These are phyloP conservation scores for Drosophila pseudotakahashii DNA, from an alignment of 2,888 invertebrate genomes.

Conservation along the genomic window DNA sequence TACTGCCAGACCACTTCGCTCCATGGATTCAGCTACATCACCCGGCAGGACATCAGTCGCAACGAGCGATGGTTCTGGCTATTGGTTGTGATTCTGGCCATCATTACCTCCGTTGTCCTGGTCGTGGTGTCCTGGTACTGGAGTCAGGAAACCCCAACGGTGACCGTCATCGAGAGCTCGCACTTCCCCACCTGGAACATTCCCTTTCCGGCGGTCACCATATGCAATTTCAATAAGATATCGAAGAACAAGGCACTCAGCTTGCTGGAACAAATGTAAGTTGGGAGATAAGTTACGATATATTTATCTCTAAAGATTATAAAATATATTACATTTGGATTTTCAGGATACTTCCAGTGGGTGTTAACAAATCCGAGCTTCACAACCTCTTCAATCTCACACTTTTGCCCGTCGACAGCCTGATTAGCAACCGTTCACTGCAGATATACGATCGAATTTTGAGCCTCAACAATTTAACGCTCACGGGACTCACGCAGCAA, in stretches of 20 bases:
- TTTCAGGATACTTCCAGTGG: constrained; percentile 71
- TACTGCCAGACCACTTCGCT: constrained; percentile 89
- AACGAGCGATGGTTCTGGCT: constrained; percentile 87
- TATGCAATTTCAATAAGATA: constrained; percentile 86
- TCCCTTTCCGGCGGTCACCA: constrained; percentile 86
- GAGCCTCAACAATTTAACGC: constrained; percentile 74
- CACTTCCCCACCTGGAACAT: constrained; percentile 87
- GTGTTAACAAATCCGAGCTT: constrained; percentile 79
- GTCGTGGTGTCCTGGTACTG: constrained; percentile 87
- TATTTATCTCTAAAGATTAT: too few relatives aligned
- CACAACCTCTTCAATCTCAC: constrained; percentile 76
- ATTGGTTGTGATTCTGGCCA: constrained; percentile 85
- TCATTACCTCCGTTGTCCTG: constrained; percentile 86
- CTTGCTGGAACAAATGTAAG: constrained; percentile 84
- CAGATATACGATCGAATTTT: constrained; percentile 68
- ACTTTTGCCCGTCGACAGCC: constrained; percentile 65
- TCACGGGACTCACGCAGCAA: constrained; percentile 59
- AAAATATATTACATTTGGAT: too few relatives aligned
- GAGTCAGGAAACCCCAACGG: constrained; percentile 87
- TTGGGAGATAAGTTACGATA: too few relatives aligned
- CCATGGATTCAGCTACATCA: constrained; percentile 89
- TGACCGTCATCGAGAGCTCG: constrained; percentile 86
- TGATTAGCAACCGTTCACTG: constrained; percentile 66
- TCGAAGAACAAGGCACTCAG: constrained; percentile 83
- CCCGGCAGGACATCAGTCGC: constrained; percentile 86